These are phyloP conservation scores for Porites cylindrica DNA, from an alignment of 92 coral and sea anemone genomes.

Conservation along the genomic window DNA sequence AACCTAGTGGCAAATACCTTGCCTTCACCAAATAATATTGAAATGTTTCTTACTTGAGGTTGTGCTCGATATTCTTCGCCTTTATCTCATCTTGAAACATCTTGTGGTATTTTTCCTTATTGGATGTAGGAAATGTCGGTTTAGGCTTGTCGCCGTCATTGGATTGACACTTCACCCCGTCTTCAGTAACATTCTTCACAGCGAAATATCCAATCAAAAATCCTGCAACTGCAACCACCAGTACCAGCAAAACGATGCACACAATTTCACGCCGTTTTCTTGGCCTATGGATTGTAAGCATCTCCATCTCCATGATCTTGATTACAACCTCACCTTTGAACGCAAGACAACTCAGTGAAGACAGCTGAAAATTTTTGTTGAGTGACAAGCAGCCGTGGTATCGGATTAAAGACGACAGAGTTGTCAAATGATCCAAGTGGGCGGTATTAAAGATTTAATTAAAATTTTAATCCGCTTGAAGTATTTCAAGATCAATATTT, in stretches of 20 bases:
- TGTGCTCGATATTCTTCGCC: conserved; percentile 45
- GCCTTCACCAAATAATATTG: background rate
- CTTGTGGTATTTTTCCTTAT: conserved; percentile 40
- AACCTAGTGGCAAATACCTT: background rate
- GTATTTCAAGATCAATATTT: conserved; percentile 2
- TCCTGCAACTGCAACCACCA: conserved; percentile 23
- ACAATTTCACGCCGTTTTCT: conserved; percentile 15
- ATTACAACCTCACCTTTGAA: background rate
- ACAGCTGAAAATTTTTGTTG: background rate
- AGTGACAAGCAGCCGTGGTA: background rate
- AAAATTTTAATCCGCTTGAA: conserved; percentile 1
- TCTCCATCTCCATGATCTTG: conserved; percentile 19
- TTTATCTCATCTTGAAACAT: conserved; percentile 57
- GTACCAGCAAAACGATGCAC: background rate
- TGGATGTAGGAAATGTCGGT: background rate
- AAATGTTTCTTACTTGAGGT: conserved; percentile 51
- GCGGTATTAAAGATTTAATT: conserved; percentile 3
- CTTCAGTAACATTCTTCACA: conserved; percentile 3
- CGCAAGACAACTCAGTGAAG: background rate
- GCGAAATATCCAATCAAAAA: conserved; percentile 64
- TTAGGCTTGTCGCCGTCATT: background rate
- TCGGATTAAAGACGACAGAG: background rate
- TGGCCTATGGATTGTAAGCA: background rate
- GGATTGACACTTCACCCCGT: background rate
- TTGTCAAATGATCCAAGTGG: conserved; percentile 34